Conservation (phyloP, 2,797 vertebrate species). For the Lindbergichthys nudifrons region DNA sequence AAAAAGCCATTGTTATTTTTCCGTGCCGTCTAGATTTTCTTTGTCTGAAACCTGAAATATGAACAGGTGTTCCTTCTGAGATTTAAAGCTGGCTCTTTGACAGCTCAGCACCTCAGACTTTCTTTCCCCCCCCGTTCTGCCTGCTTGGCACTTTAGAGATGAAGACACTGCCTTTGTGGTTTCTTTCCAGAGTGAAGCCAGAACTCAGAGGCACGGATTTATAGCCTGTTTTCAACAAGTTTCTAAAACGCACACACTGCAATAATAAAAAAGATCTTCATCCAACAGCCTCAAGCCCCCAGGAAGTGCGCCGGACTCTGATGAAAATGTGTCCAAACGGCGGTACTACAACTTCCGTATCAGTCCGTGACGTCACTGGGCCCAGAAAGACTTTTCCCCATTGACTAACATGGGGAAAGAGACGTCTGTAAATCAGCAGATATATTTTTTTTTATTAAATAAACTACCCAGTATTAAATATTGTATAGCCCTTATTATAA, state of each 20-base stretch:
- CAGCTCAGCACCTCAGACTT: slow-evolving; percentile 45
- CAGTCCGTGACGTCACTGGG: too few species aligned
- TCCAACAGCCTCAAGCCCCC: not conserved
- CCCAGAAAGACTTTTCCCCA: too few species aligned
- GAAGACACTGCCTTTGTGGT: slow-evolving; percentile 36
- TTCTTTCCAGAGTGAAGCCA: slow-evolving; percentile 39
- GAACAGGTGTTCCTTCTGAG: slow-evolving; percentile 62
- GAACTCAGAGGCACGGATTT: slow-evolving; percentile 31
- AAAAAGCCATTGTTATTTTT: slow-evolving; percentile 30
- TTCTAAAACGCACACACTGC: slow-evolving; percentile 2
- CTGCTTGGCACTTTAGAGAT: slow-evolving; percentile 38
- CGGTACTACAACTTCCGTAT: too few species aligned
- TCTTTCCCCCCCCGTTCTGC: slow-evolving; percentile 29
- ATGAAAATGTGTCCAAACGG: too few species aligned
- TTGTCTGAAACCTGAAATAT: slow-evolving; percentile 57
- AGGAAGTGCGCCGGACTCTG: too few species aligned
- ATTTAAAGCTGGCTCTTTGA: slow-evolving; percentile 55
- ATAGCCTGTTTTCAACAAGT: slow-evolving; percentile 7
- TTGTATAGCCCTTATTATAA: too few species aligned
- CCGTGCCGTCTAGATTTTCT: slow-evolving; percentile 43
- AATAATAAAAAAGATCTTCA: slow-evolving; percentile 13
- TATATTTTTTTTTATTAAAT: too few species aligned
- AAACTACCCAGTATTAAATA: too few species aligned
- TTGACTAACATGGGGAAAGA: too few species aligned
- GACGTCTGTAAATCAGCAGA: too few species aligned